Base-by-base conservation (phyloP, 2,888 invertebrate species). In the Eupithecia abbreviata region DNA sequence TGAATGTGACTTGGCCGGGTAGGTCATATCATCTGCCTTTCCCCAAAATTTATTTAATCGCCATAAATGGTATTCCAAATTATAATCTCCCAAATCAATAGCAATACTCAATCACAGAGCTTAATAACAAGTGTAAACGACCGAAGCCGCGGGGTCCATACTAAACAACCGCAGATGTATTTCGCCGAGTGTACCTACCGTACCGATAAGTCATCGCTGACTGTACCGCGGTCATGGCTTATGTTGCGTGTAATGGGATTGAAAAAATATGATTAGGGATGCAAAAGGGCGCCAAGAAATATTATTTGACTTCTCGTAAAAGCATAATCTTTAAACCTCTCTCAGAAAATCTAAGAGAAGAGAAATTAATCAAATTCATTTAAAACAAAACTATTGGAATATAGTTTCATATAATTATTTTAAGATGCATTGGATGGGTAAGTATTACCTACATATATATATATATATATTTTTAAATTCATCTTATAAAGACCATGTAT, bases 171-270 rank as follows among this genome's bases (percentile, higher is more conserved):
- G 45, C 18, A 69, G 47, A 43, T 18, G 69, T 47, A 69, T 12
- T 69, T 30, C 2, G n/a, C 45, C 12, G 69, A 69, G 69, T 47
- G 69, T 69, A 47, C 69, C n/a, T 45, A 47, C 42, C 66, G 15
- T n/a, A 6, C n/a, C 73, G 66, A 79, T 78, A 79, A 76, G 79
- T 76, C 80, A 77, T 75, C 76, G 41, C 58, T n/a, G 74, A 51
- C 72, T 51, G 41, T 72, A 74, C 72, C n/a, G 67, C 66, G 51
- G 42, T 45, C 45, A 18, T 51, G 45, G 74, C 69, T 72, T 76
- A 55, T 71, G 71, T 74, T 70, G 49, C 49, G 72, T 73, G 67
- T 80, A 79, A 79, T 79, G 66, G 69, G 80, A 78, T 81, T 79
- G 78, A 77, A 73, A 77, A 74, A 77, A 75, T 78, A 71, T 73